Base-by-base conservation (phyloP, 2,888 invertebrate species). In the Drosophila diplacantha region DNA sequence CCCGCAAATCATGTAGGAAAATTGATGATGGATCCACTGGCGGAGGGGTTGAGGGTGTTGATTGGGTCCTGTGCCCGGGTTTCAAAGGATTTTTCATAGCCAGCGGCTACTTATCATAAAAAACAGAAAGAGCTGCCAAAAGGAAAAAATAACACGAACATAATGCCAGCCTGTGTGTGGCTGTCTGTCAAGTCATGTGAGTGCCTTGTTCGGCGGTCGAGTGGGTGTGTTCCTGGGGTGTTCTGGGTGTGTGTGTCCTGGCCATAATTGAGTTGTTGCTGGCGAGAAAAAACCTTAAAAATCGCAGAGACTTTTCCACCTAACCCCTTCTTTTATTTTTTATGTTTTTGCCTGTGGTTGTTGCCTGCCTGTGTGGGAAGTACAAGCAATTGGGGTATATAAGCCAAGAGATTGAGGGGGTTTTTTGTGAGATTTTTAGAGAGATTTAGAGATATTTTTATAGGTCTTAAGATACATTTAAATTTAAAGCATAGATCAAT, bases 71-170 rank as follows among this genome's bases (percentile, higher is more conserved):
- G 72, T 56, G 53, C 49, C 41, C 14, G 56, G 67, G 51, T 81
- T 78, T 83, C 83, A 79, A 79, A 79, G 79, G 81, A 83, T 79
- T 80, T 65, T 83, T 75, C 71, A 83, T 83, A 73, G 83, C 83
- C 82, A 83, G 76, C 82, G 80, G 80, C 80, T 80, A 80, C 83
- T 80, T 80, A 80, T 80, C 83, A 78, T 82, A 82, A 82, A 77
- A 70, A 74, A 77, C 29, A 7, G 61, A 58, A 50, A 52, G 38
- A 38, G 62, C 18, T 44, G 29, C 20, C 8, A 29, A 44, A 46
- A 20, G 20, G 16, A 50, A 68, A 51, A 50, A 65, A 60, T 67
- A 59, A 63, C 60, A 47, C 47, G 59, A 67, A 66, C 65, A 75
- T 73, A 82, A 80, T 73, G 71, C 81, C 60, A 57, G 51, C 65